Base-by-base conservation (phyloP, 2,888 invertebrate species). In the Epistrophe eligans region DNA sequence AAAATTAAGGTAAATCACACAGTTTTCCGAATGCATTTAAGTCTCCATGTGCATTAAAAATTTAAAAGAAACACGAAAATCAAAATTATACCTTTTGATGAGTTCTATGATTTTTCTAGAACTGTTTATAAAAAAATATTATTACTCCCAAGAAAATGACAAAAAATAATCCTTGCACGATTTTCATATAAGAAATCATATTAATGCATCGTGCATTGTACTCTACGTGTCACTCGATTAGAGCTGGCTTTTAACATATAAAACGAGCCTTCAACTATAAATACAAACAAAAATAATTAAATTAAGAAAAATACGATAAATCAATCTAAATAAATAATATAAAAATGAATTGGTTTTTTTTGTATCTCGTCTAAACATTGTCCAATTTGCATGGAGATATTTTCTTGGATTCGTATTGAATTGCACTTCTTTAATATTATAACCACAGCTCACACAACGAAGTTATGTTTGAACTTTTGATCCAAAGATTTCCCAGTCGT, bases 1-100 rank as follows among this genome's bases (percentile, higher is more conserved):
- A 77, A 62, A 58, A 74, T 79, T 77, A 79, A 79, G 79, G 82
- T 79, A 66, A 82, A 81, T 72, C 64, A 57, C 57, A 79, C 52
- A 71, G 64, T 76, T 80, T 76, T 71, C 32, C 38, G 55, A 38
- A 60, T 74, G 71, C 74, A 77, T 81, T 67, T 72, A 80, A 80
- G 77, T 72, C 64, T 80, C 15, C 43, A 55, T 15, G 15, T 15
- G 15, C 28, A 35, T 35, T 32, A 2, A 4, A 7, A 32, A 35
- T n/a, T 4, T 28, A n/a, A 35, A 10, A 35, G 50, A 9, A 19
- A 13, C n/a, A n/a, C n/a, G 1, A 38, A 50, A 19, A 67, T 50
- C 19, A 50, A 48, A 28, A 19, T 50, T 38, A 32, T 19, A 19
- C 17, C 17, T 38, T 13, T 35, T 35, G 32, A 67, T 35, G 67